Evolutionary conservation across 2,113 vertebrate species (phyloP), one percentile per base, ranked within the genome.

Genomic region (Brienomyrus longianalis): DNA sequence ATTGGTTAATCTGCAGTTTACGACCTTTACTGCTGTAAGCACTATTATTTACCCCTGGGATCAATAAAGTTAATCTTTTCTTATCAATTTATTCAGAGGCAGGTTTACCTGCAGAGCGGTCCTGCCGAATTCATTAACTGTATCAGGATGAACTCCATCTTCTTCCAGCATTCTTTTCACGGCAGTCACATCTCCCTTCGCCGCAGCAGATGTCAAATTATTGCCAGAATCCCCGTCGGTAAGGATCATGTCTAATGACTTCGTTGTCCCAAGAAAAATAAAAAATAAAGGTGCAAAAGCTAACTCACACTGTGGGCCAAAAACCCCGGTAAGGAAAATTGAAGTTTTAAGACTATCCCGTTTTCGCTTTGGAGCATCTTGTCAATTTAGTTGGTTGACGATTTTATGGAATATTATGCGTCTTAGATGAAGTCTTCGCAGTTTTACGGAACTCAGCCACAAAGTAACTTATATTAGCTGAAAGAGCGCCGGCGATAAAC

Each of bases 21-120:
- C 62, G 62, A 31, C 62, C n/a, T 27, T 31, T 27, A 70, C 62
- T 27, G 62, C 10, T 70, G 62, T 11, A 70, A 0, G 62, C 62
- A 70, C 62, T 70, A 31, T 31, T 31, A 70, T 70, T 66, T 27
- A 9, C 62, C 62, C 27, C 3, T 5, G n/a, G 62, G 27, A 31
- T 70, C 62, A 70, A 70, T 31, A 70, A 70, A 27, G 3, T 13
- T 4, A 66, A 66, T 27, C 2, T 27, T n/a, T 62, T 70, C 62
- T 31, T 70, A 70, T 70, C 62, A 31, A 1, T 83, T 19, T 23
- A 45, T 45, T 39, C 15, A 45, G 77, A 45, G 31, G 19, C 31
- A 27, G 77, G 51, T 19, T 92, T 89, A 98, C 97, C 97, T 98
- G 97, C 74, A 98, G 92, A 8, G 97, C 97, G 0, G 97, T 98